These are phyloP conservation scores for Spisula subtruncata DNA, from an alignment of 2,888 invertebrate species.

Conservation along the genomic window DNA sequence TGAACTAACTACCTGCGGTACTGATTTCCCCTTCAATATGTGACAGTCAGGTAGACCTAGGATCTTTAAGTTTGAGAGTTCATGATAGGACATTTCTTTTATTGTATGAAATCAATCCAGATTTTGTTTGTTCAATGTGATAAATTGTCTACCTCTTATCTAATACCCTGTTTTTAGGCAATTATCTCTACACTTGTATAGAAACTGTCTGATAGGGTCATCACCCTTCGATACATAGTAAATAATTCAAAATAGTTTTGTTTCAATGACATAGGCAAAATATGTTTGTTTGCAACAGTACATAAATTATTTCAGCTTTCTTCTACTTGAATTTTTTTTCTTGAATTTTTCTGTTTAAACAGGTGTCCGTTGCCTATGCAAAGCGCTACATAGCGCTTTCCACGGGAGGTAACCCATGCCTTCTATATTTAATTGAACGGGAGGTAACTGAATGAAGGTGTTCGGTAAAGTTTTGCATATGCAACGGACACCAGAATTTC, in stretches of 20 bases:
- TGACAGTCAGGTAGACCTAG: not conserved
- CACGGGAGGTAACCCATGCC: too few species aligned
- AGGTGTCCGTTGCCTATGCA: too few species aligned
- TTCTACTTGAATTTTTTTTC: not conserved
- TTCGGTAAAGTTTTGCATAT: too few species aligned
- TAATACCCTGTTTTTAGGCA: slow-evolving; percentile 28
- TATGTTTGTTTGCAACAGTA: not conserved
- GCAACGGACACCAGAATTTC: too few species aligned
- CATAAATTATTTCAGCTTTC: not conserved
- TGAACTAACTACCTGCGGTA: not conserved
- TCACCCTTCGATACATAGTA: slow-evolving; percentile 14
- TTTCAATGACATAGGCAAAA: not conserved
- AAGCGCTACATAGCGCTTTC: too few species aligned
- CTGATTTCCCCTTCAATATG: not conserved
- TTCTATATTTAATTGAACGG: too few species aligned
- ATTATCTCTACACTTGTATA: slow-evolving; percentile 25
- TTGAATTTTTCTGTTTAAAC: not conserved
- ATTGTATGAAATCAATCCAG: slow-evolving; percentile 35
- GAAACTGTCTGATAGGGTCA: not conserved
- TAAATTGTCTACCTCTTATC: slow-evolving; percentile 29
- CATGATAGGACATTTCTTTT: slow-evolving; percentile 28
- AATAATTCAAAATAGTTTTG: not conserved
- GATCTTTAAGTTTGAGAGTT: not conserved
- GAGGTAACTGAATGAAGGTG: too few species aligned
- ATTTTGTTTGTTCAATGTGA: slow-evolving; percentile 43